Evolutionary conservation across 2,113 vertebrate species (phyloP), one percentile per base, ranked within the genome.

Genomic region (Antechinus flavipes): DNA sequence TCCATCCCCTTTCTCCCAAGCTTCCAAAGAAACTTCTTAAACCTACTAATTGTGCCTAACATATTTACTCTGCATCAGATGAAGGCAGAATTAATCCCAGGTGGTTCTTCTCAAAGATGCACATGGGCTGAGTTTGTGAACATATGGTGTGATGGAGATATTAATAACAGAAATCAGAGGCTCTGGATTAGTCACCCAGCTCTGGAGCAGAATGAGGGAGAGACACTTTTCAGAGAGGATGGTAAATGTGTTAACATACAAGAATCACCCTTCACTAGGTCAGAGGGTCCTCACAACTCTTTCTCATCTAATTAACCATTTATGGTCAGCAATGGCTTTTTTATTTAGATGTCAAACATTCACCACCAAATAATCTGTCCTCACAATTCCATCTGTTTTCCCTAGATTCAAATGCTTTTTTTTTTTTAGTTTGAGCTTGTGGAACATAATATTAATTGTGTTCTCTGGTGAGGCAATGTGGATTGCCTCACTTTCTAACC

Each of bases 81-180:
- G 95, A 94, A 98, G 92, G 93, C 94, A 89, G 96, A 94, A 96
- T 98, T 95, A 98, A 96, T 98, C 98, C 97, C 98, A 97, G 97
- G 97, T 98, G 96, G 97, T 95, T 98, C 97, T 97, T 97, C 92
- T 98, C 95, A 97, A 97, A 98, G 97, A 97, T 97, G 97, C 96
- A 90, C 94, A 95, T 96, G 97, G 95, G 95, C 97, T 94, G 97
- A 90, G 96, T 91, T 95, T 90, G 91, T 90, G 94, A 97, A 92
- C 98, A 95, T 94, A 97, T 94, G 96, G 97, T 96, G 92, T 3
- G 30, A 49, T 94, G 50, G 91, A 91, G 30, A 68, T 89, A 94
- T 97, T 94, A 95, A 97, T 90, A 97, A 93, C 95, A 94, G 90
- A 90, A 96, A 93, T 94, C 61, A 0, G 94, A 97, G 96, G 94